Evolutionary conservation across 2,888 invertebrate genomes (phyloP).

Genomic region (Orchesellides sinensis): DNA sequence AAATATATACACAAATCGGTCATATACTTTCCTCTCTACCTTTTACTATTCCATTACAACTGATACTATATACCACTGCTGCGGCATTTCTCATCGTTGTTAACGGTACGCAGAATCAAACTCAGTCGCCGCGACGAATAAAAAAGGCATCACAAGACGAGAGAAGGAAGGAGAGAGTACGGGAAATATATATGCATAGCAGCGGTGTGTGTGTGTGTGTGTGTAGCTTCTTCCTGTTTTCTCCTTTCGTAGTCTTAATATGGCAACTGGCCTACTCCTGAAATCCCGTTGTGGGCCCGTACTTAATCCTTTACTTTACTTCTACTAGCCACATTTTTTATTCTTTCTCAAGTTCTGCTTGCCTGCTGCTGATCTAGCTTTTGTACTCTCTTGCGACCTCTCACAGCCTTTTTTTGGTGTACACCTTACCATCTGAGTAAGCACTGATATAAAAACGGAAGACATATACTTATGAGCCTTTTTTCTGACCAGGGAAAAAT

Average conservation of each 20-base stretch:
- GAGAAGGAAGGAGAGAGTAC: not conserved
- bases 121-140: constrained; percentile 34
- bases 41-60: too few species aligned
- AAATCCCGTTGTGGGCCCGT: constrained; percentile 56
- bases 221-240: constrained; percentile 3
- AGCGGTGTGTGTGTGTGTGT: too few species aligned
- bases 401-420: too few species aligned
- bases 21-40: not conserved
- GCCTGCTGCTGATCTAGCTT: constrained; percentile 32
- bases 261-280: constrained; percentile 2
- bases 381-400: constrained; percentile 35
- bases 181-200: too few species aligned
- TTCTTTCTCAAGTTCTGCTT: constrained; percentile 21
- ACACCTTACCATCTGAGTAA: too few species aligned
- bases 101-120: constrained; percentile 61
- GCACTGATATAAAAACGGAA: too few species aligned
- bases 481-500: too few species aligned
- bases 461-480: too few species aligned
- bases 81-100: not conserved
- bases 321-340: constrained; percentile 35
- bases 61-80: too few species aligned
- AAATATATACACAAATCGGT: not conserved
- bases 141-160: constrained; percentile 39
- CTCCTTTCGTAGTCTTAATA: constrained; percentile 8
- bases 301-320: constrained; percentile 27